These are phyloP conservation scores for Hormaphis cornu DNA, from an alignment of 1,140 invertebrate genomes.

Conservation along the genomic window DNA sequence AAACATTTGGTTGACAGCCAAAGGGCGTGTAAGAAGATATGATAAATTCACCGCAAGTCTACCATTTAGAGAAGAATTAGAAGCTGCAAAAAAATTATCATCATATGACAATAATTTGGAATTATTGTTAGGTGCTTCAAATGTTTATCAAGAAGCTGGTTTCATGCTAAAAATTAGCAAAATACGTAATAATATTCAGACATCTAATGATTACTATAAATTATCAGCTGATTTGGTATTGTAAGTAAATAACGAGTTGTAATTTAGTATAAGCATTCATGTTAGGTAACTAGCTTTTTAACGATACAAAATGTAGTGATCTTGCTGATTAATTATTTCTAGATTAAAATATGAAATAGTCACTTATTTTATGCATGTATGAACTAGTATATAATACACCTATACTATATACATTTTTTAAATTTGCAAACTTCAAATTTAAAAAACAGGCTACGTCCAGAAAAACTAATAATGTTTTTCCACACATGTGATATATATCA, in stretches of 20 bases:
- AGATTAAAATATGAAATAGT: too few species aligned
- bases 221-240: neutral
- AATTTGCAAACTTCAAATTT: too few species aligned
- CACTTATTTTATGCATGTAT: too few species aligned
- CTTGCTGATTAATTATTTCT: too few species aligned
- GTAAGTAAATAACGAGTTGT: neutral
- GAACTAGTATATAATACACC: too few species aligned
- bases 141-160: neutral
- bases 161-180: neutral
- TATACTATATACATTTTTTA: too few species aligned
- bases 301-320: too few species aligned
- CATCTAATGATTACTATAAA: neutral
- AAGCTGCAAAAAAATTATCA: neutral
- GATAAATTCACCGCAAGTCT: neutral
- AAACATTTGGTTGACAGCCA: neutral
- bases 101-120: neutral
- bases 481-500: too few species aligned
- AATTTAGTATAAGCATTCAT: too few species aligned
- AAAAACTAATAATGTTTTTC: too few species aligned
- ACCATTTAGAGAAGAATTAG: slow-evolving; percentile 3
- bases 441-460: too few species aligned
- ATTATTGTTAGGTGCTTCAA: neutral
- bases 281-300: too few species aligned
- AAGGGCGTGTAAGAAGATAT: neutral
- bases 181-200: neutral